Percentiles rank a stretch among this genome's conserved stretches.
These are phyloP conservation scores for Ophion ventricosus DNA, from an alignment of 2,888 invertebrate genomes.

Conservation along the genomic window DNA sequence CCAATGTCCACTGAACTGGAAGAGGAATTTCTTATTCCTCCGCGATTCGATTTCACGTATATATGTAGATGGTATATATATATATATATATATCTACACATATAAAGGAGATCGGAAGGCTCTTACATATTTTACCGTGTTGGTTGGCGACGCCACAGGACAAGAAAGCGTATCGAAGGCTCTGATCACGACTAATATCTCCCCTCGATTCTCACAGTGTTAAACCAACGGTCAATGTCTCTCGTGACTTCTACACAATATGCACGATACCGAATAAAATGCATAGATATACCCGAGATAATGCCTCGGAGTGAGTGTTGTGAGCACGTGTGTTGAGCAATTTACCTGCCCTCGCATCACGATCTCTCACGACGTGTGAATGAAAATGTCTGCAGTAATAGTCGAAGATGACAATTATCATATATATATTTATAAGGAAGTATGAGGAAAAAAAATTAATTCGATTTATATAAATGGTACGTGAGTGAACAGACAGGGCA, in stretches of 20 bases:
- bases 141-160: conserved; percentile 58
- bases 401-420: conserved; percentile 1
- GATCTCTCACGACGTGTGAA: conserved; percentile 9
- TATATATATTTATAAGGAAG: neutral
- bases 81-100: neutral
- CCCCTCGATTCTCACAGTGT: conserved; percentile 52
- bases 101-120: neutral
- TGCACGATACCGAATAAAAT: conserved; percentile 17
- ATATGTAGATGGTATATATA: neutral
- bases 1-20: conserved; percentile 31
- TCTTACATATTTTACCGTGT: conserved; percentile 47
- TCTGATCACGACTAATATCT: conserved; percentile 52
- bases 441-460: conserved; percentile 1
- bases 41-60: conserved; percentile 16
- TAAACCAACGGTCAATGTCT: conserved; percentile 61
- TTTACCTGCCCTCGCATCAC: conserved; percentile 20
- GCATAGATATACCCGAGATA: conserved; percentile 14
- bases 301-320: conserved; percentile 16
- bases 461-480: conserved; percentile 15
- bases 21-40: conserved; percentile 51
- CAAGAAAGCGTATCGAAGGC: conserved; percentile 65
- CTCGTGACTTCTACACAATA: conserved; percentile 29
- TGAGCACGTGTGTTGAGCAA: conserved; percentile 38
- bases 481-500: conserved; percentile 1
- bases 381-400: conserved; percentile 14